Evolutionary conservation across 2,797 vertebrate species (phyloP), one percentile per base, ranked within the genome.

Genomic region (Pangasius mekongensis): DNA sequence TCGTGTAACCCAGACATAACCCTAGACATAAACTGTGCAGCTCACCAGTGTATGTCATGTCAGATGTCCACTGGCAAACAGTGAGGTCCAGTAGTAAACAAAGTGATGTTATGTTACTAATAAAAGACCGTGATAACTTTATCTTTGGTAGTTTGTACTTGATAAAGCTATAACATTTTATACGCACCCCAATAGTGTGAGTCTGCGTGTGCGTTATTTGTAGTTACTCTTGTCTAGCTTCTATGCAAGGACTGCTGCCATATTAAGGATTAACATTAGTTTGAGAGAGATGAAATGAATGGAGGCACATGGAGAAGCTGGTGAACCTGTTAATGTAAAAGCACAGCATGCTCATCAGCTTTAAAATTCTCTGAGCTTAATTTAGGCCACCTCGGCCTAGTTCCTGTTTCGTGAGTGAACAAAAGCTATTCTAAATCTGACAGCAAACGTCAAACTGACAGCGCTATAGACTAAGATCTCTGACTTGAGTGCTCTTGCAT

Each of bases 361-460:
- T 93, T 93, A 91, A 94, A 96, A 95, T 94, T 95, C 92, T 93
- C 94, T 93, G 24, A 64, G 93, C 94, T 96, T 96, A 95, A 95
- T 95, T 95, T 96, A 95, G 94, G 93, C 94, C 93, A 94, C 90
- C 84, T 93, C 92, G 91, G 91, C 92, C 90, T 93, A 94, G 93
- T 95, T 96, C 95, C 94, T 94, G 94, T 96, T 96, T 96, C 96
- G 95, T 87, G 88, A 93, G 94, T 92, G 52, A 91, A 91, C 90
- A 92, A 91, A 92, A 95, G 94, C 93, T 91, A 90, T 92, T 91
- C 52, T 77, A 92, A 93, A 92, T 93, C 88, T 91, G 91, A 86
- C 91, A 85, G 91, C 84, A 90, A 91, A 89, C 89, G 88, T 91
- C 90, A 92, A 77, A 89, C 67, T 77, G 47, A 80, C 88, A 60